These are phyloP conservation scores for Sturnira hondurensis DNA, from an alignment of 2,113 vertebrate genomes.

Conservation along the genomic window DNA sequence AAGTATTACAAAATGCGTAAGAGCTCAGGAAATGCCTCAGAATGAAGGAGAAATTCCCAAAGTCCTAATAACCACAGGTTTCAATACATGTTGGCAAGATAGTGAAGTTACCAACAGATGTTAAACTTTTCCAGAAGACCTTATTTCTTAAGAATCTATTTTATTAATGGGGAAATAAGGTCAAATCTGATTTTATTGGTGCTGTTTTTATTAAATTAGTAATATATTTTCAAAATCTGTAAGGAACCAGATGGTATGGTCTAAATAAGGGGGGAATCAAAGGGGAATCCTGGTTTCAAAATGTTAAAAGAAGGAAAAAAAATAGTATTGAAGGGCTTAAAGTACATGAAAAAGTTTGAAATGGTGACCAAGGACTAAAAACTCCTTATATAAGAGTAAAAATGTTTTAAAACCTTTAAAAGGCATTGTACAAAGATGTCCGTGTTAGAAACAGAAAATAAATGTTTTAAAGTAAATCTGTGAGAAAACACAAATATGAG, in stretches of 20 bases:
- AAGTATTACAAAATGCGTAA: not conserved
- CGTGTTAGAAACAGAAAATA: not conserved
- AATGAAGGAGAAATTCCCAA: constrained; percentile 4
- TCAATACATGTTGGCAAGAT: not conserved
- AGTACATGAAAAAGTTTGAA: not conserved
- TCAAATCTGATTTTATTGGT: not conserved
- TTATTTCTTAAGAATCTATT: not conserved
- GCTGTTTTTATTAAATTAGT: no score
- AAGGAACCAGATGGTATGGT: constrained; percentile 10
- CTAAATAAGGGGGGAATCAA: constrained; percentile 21
- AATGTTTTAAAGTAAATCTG: not conserved
- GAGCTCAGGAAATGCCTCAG: not conserved
- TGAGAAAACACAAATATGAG: constrained; percentile 10
- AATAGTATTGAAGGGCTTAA: not conserved
- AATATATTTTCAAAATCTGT: not conserved
- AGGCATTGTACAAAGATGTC: not conserved
- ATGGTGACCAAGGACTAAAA: not conserved
- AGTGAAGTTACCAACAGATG: not conserved
- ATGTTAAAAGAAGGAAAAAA: not conserved
- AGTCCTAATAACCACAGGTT: not conserved
- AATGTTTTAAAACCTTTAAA: not conserved
- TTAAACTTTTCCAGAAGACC: not conserved
- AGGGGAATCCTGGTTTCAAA: not conserved
- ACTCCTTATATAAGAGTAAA: not conserved
- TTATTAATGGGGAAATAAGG: not conserved